A percentile compares a stretch with the other conserved stretches of the same genome.
Conservation (phyloP, 2,888 invertebrate species). For the Amphipyra berbera region DNA sequence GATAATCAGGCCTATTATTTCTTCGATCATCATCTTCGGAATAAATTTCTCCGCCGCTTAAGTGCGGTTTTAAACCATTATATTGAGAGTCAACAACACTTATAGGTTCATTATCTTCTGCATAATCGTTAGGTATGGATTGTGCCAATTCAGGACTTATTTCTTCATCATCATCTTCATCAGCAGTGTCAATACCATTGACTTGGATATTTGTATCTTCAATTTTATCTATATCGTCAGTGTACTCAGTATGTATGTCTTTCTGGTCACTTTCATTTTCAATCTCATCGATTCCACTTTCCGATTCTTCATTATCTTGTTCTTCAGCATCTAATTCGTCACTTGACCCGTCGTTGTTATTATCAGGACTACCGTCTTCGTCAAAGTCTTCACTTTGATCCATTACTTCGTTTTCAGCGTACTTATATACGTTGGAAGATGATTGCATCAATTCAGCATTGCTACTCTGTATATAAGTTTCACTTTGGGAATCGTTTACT, state of each 20-base stretch:
- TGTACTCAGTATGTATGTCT: constrained; percentile 56
- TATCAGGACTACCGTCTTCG: constrained; percentile 33
- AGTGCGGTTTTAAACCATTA: constrained; percentile 66
- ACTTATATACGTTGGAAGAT: constrained; percentile 73
- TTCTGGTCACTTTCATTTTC: constrained; percentile 37
- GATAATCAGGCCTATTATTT: constrained; percentile 57
- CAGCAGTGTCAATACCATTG: constrained; percentile 49
- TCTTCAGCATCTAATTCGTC: constrained; percentile 40
- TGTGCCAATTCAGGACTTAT: constrained; percentile 31
- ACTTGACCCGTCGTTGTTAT: constrained; percentile 29
- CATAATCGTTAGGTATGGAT: constrained; percentile 20
- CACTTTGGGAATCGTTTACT: constrained; percentile 57
- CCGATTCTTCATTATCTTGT: constrained; percentile 27
- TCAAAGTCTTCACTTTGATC: constrained; percentile 46
- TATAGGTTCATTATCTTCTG: constrained; percentile 43
- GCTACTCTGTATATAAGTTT: constrained; percentile 48
- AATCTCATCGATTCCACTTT: constrained; percentile 9
- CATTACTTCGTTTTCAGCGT: constrained; percentile 65
- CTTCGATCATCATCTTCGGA: constrained; percentile 64
- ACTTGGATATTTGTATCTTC: constrained; percentile 50
- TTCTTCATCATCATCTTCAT: constrained; percentile 46
- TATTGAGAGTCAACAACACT: constrained; percentile 66
- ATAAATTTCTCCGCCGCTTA: constrained; percentile 67
- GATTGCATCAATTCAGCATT: constrained; percentile 71
- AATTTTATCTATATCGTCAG: constrained; percentile 52